Percentiles rank a stretch among this genome's conserved stretches.
phyloP scores from a whole-genome alignment of 2,888 invertebrate genomes.

The Acanthoscelides obtectus region DNA sequence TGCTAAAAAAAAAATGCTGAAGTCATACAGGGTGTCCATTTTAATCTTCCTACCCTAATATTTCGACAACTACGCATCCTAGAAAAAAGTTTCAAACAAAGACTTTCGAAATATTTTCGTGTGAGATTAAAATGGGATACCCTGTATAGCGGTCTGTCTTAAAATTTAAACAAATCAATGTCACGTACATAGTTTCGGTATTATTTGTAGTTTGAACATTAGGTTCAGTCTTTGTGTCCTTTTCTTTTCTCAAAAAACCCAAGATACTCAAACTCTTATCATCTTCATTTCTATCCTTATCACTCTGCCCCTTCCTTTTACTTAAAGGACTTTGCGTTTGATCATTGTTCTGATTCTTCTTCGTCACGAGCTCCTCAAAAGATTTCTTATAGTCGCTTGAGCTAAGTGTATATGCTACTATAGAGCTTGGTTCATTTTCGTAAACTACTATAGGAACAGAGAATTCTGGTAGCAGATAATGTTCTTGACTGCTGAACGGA shows the following conservation, averaged over 20 bases:
- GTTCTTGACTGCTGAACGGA: constrained; percentile 64
- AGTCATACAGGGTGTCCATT: background rate
- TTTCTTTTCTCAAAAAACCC: constrained; percentile 41
- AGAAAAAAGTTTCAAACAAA: too few relatives aligned
- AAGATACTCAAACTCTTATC: constrained; percentile 41
- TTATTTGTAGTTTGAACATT: constrained; percentile 7
- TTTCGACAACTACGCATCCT: too few relatives aligned
- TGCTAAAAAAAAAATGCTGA: constrained; percentile 12
- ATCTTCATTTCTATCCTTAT: constrained; percentile 43
- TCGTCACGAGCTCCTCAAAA: constrained; percentile 48
- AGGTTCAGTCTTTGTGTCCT: constrained; percentile 33
- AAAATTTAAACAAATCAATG: too few relatives aligned
- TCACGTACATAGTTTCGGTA: constrained; percentile 5
- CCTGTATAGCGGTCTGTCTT: too few relatives aligned
- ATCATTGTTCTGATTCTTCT: constrained; percentile 14
- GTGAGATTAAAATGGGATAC: too few relatives aligned
- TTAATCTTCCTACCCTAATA: too few relatives aligned
- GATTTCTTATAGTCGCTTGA: constrained; percentile 65
- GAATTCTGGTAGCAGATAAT: constrained; percentile 61
- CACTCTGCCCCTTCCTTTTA: constrained; percentile 47
- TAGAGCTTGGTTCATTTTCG: constrained; percentile 77
- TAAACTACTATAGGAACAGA: constrained; percentile 66
- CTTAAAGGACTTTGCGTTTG: constrained; percentile 51
- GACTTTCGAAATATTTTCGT: too few relatives aligned
- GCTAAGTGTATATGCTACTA: constrained; percentile 77